Evolutionary conservation across 2,797 vertebrate genomes (phyloP).

Genomic region (Holocentrus rufus): DNA sequence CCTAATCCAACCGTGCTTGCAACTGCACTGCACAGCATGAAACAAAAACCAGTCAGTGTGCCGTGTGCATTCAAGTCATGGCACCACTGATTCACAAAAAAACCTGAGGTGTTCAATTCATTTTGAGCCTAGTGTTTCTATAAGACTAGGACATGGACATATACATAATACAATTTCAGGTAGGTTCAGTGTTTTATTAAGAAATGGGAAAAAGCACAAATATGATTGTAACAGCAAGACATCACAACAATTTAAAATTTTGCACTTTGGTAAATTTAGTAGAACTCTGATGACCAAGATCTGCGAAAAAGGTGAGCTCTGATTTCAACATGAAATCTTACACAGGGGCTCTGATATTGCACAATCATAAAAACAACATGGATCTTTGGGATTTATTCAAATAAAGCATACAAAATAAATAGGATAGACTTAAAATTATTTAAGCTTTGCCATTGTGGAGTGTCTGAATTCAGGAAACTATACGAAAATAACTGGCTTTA

Average conservation of each 20-base stretch:
- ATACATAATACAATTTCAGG: too few species aligned
- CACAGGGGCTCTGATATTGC: conserved; percentile 27
- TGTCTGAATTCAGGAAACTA: conserved; percentile 14
- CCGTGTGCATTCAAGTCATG: too few species aligned
- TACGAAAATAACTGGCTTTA: not conserved
- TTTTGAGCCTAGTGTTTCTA: too few species aligned
- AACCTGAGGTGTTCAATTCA: too few species aligned
- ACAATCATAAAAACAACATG: conserved; percentile 19
- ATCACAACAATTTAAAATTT: not conserved
- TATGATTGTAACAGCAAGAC: not conserved
- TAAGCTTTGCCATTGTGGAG: conserved; percentile 35
- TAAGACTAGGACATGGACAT: too few species aligned
- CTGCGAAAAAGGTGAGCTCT: not conserved
- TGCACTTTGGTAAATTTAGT: too few species aligned
- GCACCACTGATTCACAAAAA: too few species aligned
- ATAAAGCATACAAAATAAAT: conserved; percentile 56
- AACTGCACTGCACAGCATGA: too few species aligned
- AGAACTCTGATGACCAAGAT: not conserved
- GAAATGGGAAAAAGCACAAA: conserved; percentile 26
- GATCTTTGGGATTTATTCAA: conserved; percentile 35
- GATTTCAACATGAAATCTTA: conserved; percentile 44
- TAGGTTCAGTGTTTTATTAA: conserved; percentile 52
- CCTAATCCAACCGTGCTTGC: too few species aligned
- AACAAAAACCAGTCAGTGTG: too few species aligned
- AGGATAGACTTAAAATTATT: conserved; percentile 22